Evolutionary conservation across 2,797 vertebrate species (phyloP).

Genomic region (Muraenolepis orangiensis): DNA sequence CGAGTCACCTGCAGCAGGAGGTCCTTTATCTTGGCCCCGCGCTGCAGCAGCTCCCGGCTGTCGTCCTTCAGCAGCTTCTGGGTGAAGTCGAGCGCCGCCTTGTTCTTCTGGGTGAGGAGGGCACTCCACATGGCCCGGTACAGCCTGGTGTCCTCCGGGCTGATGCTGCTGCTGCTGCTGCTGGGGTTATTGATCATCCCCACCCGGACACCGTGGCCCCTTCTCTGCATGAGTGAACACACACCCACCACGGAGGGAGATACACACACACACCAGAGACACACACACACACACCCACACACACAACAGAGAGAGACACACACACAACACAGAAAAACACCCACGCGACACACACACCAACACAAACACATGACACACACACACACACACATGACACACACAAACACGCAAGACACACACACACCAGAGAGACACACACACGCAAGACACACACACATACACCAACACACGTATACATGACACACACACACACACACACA

Average conservation of each 20-base stretch:
- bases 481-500: no score
- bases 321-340: no score
- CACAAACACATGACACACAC: no score
- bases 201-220: constrained; percentile 79
- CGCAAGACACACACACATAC: no score
- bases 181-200: constrained; percentile 90
- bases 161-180: constrained; percentile 79
- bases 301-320: not conserved
- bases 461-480: no score
- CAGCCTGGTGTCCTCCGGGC: constrained; percentile 82
- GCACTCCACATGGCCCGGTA: constrained; percentile 87
- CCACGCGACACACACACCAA: no score
- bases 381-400: not conserved
- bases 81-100: constrained; percentile 79
- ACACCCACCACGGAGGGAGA: no score
- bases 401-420: no score
- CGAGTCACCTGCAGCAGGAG: constrained; percentile 78
- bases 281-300: constrained; percentile 23
- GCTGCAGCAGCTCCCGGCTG: constrained; percentile 77
- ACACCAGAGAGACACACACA: no score
- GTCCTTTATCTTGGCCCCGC: constrained; percentile 84
- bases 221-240: constrained; percentile 72
- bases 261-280: no score
- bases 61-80: constrained; percentile 84
- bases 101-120: constrained; percentile 87